Evolutionary conservation across 2,113 vertebrate genomes (phyloP).

Genomic region (Pristiophorus japonicus): DNA sequence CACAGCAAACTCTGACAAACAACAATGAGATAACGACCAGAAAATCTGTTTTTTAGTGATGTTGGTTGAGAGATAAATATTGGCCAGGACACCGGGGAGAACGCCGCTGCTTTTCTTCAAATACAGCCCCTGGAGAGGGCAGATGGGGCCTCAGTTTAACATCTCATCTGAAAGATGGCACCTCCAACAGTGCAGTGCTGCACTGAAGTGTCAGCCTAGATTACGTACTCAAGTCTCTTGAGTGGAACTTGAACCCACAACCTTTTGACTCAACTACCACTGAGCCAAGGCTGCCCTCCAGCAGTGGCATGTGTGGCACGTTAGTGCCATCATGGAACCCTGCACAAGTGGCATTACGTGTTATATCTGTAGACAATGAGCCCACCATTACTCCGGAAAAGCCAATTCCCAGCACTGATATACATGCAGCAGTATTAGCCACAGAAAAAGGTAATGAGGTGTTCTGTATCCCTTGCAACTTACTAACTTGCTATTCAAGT

Average conservation of each 20-base stretch:
- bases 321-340: neutral
- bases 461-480: neutral
- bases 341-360: too few relatives aligned
- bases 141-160: neutral
- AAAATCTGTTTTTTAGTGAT: neutral
- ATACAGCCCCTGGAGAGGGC: too few relatives aligned
- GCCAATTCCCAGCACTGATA: neutral
- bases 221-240: neutral
- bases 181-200: too few relatives aligned
- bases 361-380: neutral
- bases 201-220: neutral
- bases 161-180: neutral
- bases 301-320: neutral
- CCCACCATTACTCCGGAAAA: neutral
- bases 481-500: neutral
- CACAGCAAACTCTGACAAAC: neutral
- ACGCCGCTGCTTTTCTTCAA: neutral
- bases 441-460: neutral
- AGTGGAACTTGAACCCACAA: neutral
- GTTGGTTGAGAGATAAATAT: neutral
- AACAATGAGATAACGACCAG: neutral
- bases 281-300: neutral
- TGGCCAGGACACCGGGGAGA: neutral
- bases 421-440: neutral
- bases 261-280: neutral